Evolutionary conservation across 1,140 invertebrate species (phyloP).

Genomic region (Luehdorfia chinensis): DNA sequence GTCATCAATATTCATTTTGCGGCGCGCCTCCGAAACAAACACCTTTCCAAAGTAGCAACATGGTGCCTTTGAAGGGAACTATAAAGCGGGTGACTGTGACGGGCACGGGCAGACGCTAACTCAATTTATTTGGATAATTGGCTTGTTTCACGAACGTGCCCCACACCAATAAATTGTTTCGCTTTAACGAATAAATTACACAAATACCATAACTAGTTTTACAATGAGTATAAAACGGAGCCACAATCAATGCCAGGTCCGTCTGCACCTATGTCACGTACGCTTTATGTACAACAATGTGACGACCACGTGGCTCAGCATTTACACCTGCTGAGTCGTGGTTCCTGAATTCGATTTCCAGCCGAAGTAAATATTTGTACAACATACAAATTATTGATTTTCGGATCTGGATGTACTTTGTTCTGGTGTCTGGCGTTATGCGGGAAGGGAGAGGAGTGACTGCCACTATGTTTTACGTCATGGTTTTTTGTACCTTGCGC

Average conservation of each 20-base stretch:
- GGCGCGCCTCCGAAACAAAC: conserved; percentile 72
- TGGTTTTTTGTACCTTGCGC: too few species aligned
- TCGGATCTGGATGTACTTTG: too few species aligned
- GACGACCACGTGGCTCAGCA: conserved; percentile 24
- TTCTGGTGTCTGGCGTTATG: too few species aligned
- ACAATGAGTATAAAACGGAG: conserved; percentile 15
- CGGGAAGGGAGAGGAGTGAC: too few species aligned
- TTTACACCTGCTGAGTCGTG: too few species aligned
- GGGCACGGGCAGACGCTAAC: conserved; percentile 46
- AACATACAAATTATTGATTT: too few species aligned
- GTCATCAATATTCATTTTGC: conserved; percentile 76
- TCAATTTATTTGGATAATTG: conserved; percentile 73
- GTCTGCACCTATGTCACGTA: too few species aligned
- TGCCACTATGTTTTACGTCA: too few species aligned
- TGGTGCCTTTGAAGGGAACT: conserved; percentile 64
- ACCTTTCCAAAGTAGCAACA: conserved; percentile 60
- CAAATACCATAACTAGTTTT: conserved; percentile 33
- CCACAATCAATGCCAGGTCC: background rate
- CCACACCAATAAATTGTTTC: conserved; percentile 48
- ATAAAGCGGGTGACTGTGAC: conserved; percentile 43
- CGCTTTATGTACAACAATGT: conserved; percentile 16
- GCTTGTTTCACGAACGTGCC: conserved; percentile 58
- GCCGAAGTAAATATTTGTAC: too few species aligned
- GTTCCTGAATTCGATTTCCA: too few species aligned
- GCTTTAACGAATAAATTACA: conserved; percentile 41